Conservation (phyloP, 2,113 vertebrate species). For the Sebastes fasciatus region DNA sequence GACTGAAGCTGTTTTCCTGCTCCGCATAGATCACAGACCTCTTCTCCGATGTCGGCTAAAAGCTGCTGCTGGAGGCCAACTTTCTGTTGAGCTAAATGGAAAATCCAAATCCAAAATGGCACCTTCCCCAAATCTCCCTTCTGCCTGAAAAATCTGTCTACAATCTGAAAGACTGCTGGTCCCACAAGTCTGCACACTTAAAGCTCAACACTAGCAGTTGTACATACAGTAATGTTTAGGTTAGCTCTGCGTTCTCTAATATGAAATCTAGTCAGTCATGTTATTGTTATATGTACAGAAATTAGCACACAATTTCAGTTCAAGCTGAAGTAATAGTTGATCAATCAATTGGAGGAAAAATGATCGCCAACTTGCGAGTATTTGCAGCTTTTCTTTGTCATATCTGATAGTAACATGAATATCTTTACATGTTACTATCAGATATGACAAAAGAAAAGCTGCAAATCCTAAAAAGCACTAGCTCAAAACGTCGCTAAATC, state of each 20-base stretch:
- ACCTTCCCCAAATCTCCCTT: slow-evolving; percentile 12
- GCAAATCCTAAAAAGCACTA: too few relatives aligned
- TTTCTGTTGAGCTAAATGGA: slow-evolving; percentile 64
- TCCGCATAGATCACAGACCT: slow-evolving; percentile 15
- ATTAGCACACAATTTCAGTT: background rate
- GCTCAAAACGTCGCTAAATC: too few relatives aligned
- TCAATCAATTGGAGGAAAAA: background rate
- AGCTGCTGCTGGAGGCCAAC: background rate
- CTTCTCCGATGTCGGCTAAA: slow-evolving; percentile 15
- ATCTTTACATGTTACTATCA: background rate
- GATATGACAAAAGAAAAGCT: too few relatives aligned
- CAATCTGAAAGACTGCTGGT: slow-evolving; percentile 15
- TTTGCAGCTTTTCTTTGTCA: background rate
- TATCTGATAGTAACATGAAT: background rate
- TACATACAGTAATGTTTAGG: background rate
- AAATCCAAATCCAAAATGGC: slow-evolving; percentile 56
- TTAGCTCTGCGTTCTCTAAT: background rate
- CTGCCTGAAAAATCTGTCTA: slow-evolving; percentile 16
- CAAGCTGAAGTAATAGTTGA: too few relatives aligned
- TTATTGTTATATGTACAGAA: background rate
- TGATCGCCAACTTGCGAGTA: background rate
- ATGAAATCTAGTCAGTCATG: background rate
- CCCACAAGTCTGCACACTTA: slow-evolving; percentile 6
- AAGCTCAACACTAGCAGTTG: background rate
- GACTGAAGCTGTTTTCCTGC: slow-evolving; percentile 16